Percentiles rank a stretch among this genome's conserved stretches.
phyloP scores from a whole-genome alignment of 2,113 vertebrate species.

The Rutilus rutilus region DNA sequence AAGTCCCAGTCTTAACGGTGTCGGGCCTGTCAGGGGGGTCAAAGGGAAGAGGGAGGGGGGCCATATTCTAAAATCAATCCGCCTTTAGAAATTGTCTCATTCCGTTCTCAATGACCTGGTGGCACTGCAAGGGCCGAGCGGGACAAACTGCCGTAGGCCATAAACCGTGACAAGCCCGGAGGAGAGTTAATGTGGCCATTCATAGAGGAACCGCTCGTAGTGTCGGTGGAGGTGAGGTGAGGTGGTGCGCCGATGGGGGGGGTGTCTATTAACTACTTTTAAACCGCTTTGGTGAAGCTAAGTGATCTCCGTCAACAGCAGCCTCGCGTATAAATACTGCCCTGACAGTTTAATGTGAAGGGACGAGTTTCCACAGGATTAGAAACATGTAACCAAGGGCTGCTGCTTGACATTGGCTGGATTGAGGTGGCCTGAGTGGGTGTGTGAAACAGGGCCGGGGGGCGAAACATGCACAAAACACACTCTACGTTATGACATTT shows the following conservation, averaged over 20 bases:
- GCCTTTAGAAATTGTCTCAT: slow-evolving; percentile 89
- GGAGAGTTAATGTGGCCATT: slow-evolving; percentile 85
- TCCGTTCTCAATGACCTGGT: slow-evolving; percentile 88
- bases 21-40: slow-evolving; percentile 87
- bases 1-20: slow-evolving; percentile 87
- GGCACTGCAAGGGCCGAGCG: slow-evolving; percentile 71
- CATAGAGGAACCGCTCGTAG: slow-evolving; percentile 78
- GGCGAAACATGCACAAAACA: slow-evolving; percentile 46
- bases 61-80: slow-evolving; percentile 92
- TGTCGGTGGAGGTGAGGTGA: slow-evolving; percentile 34
- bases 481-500: background rate
- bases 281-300: slow-evolving; percentile 84
- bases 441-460: slow-evolving; percentile 51
- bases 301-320: slow-evolving; percentile 81
- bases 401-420: slow-evolving; percentile 77
- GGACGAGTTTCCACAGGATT: slow-evolving; percentile 92
- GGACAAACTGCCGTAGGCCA: slow-evolving; percentile 84
- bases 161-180: slow-evolving; percentile 87
- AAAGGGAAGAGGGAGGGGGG: slow-evolving; percentile 82
- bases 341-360: slow-evolving; percentile 97
- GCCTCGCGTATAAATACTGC: slow-evolving; percentile 89
- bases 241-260: slow-evolving; percentile 18
- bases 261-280: slow-evolving; percentile 90
- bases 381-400: slow-evolving; percentile 86
- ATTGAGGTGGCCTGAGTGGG: slow-evolving; percentile 74